Base-by-base conservation (phyloP, 2,797 vertebrate species). In the Lepidocolaptes lacrymiger region DNA sequence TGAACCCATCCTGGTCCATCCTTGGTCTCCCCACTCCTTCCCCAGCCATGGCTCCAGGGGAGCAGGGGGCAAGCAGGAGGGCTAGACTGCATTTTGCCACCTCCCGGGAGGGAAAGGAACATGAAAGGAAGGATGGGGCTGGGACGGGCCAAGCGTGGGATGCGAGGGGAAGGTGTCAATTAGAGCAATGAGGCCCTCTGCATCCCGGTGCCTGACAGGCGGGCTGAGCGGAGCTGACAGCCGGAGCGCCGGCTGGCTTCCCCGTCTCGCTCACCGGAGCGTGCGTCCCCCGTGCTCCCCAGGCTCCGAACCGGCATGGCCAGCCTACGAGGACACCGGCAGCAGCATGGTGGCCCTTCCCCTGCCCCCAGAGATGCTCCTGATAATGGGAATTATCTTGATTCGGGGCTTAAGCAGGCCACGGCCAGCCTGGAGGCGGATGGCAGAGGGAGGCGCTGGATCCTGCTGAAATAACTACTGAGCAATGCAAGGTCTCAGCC, bases 141-240 rank as follows among this genome's bases (percentile, higher is more conserved):
- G 93, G 97, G 97, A 96, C 0, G 27, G 27, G 77, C 74, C 71
- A 44, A 94, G 97, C 30, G 4, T 90, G 96, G 92, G 96, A 96
- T 34, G 75, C 85, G 91, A 98, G 97, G 97, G 97, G 98, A 98
- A 98, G 98, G 98, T 98, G 98, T 98, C 98, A 99, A 99, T 99
- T 99, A 99, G 98, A 98, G 95, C 96, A 97, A 99, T 99, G 98
- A 99, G 96, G 94, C 96, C 95, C 79, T n/a, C 81, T 2, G 67
- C 98, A 97, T 98, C 95, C 95, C 89, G 0, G 32, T 4, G 96
- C 95, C 97, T 98, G 98, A 98, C 98, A 98, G 99, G 97, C 98
- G 91, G 98, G 98, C 98, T 98, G 98, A 99, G 98, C 95, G 12
- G 98, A 99, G 98, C 98, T 98, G 99, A 99, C 98, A 99, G 99